A percentile compares a stretch with the other conserved stretches of the same genome.
Evolutionary conservation across 2,888 invertebrate genomes (phyloP).

Genomic region (Eurytoma californica): DNA sequence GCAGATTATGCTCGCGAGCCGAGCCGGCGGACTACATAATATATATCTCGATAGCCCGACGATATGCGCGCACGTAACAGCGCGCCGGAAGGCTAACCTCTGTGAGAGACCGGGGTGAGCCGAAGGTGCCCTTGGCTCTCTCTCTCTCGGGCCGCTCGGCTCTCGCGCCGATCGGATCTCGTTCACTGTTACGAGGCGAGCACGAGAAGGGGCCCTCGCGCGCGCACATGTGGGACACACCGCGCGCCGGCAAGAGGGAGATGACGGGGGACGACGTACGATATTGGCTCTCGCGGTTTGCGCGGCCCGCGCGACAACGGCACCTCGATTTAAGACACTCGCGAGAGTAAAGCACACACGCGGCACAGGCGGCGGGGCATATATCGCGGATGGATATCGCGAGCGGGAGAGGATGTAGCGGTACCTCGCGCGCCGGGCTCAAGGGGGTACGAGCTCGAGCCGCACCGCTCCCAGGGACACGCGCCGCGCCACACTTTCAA

Average conservation of each 20-base stretch:
- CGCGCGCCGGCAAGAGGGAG: constrained; percentile 6
- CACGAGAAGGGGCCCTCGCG: neutral
- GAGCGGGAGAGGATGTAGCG: constrained; percentile 57
- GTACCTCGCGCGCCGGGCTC: constrained; percentile 52
- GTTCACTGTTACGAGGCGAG: constrained; percentile 61
- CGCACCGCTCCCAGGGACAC: neutral
- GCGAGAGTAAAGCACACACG: neutral
- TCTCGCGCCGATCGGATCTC: constrained; percentile 59
- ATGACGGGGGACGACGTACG: constrained; percentile 51
- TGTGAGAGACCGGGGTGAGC: constrained; percentile 36
- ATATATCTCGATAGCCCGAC: constrained; percentile 46
- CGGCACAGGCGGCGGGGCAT: constrained; percentile 8
- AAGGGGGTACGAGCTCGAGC: no score
- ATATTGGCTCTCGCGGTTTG: constrained; percentile 57
- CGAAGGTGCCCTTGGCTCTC: constrained; percentile 60
- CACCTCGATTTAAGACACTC: constrained; percentile 61
- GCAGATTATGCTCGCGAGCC: constrained; percentile 36
- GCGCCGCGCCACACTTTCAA: constrained; percentile 60
- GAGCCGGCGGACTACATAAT: constrained; percentile 50
- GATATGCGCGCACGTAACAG: constrained; percentile 48
- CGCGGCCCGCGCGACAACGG: constrained; percentile 59
- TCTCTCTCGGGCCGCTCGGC: constrained; percentile 19
- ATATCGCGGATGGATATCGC: constrained; percentile 31
- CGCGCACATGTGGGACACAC: constrained; percentile 26
- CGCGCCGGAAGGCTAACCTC: constrained; percentile 35